Evolutionary conservation across 2,113 vertebrate species (phyloP).

Genomic region (Pachyramphus minor): DNA sequence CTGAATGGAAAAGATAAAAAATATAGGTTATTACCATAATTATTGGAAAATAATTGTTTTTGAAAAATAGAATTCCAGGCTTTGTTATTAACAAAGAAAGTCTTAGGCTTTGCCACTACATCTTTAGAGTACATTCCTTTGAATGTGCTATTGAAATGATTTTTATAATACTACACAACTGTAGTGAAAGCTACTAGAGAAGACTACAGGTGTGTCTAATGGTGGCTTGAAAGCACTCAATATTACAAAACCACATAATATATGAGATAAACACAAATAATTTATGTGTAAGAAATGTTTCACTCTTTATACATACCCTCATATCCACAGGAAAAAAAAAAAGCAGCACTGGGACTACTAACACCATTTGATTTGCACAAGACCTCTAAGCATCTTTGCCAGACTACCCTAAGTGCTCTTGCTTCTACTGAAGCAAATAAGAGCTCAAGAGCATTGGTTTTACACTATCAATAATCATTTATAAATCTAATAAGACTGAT

Average conservation of each 20-base stretch:
- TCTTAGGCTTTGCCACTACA: background rate
- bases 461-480: background rate
- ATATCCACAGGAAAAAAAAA: background rate
- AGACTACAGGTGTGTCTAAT: background rate
- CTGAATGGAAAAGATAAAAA: background rate
- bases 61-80: background rate
- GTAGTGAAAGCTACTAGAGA: background rate
- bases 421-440: background rate
- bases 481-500: background rate
- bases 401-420: background rate
- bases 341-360: background rate
- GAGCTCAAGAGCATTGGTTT: background rate
- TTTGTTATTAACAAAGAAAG: background rate
- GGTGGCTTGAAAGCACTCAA: background rate
- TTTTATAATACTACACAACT: background rate
- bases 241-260: background rate
- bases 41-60: background rate
- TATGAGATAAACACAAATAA: background rate
- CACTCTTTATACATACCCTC: background rate
- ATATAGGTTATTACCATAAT: background rate
- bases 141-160: background rate
- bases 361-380: background rate
- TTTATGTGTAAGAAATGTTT: background rate
- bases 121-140: background rate
- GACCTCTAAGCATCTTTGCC: background rate